Percentiles rank a stretch among this genome's conserved stretches.
Evolutionary conservation across 2,797 vertebrate genomes (phyloP).

Genomic region (Peromyscus eremicus): DNA sequence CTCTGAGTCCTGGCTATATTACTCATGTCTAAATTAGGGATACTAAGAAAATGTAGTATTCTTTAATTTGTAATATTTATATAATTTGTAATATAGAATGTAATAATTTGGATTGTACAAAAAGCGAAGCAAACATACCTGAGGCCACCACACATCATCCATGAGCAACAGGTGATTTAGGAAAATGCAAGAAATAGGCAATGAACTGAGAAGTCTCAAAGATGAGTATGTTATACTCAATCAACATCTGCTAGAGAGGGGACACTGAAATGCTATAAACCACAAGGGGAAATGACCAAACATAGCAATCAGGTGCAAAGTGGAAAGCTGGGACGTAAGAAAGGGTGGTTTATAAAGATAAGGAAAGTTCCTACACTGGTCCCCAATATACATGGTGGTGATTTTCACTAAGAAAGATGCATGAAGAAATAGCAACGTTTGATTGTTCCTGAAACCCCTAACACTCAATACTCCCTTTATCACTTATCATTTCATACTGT

Average conservation of each 20-base stretch:
- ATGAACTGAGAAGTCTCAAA: not conserved
- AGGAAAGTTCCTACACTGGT: not conserved
- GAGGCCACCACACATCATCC: not conserved
- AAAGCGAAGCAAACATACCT: not conserved
- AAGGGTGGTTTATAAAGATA: not conserved
- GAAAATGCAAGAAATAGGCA: not conserved
- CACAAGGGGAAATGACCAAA: not conserved
- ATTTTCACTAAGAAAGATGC: not conserved
- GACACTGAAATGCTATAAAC: not conserved
- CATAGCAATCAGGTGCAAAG: not conserved
- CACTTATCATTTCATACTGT: not conserved
- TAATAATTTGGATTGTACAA: too few relatives aligned
- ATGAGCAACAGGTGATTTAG: not conserved
- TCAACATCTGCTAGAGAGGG: not conserved
- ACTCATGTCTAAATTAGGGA: not conserved
- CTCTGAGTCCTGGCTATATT: conserved; percentile 1
- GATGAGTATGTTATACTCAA: not conserved
- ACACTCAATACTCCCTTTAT: not conserved
- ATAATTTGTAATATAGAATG: too few relatives aligned
- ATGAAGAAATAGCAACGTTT: not conserved
- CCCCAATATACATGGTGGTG: not conserved
- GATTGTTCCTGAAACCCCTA: not conserved
- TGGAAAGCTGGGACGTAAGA: not conserved
- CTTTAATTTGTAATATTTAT: too few relatives aligned
- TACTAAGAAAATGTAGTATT: not conserved